Base-by-base conservation (phyloP, 37 sponge, comb jelly and placozoan species). In the Cliona cf. orientalis region DNA sequence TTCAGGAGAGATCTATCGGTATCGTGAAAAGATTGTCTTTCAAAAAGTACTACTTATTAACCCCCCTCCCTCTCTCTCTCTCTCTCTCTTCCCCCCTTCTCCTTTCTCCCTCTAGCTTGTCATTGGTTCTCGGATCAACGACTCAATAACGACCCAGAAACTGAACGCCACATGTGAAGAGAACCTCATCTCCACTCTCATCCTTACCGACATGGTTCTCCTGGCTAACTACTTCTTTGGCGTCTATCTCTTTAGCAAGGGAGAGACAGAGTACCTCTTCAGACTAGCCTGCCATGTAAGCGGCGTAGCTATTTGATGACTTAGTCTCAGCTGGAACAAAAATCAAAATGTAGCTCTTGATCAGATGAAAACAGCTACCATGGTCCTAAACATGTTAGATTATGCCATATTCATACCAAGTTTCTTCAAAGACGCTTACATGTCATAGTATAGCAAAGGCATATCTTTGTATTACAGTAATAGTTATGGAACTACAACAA, bases 221-320 rank as follows among this genome's bases (percentile, higher is more conserved):
- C 37, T 85, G 17, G 34, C 34, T 17, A 58, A 72, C 65, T 91
- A 91, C 42, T 42, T 75, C 69, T 91, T 81, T 76, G 91, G 91
- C 2, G 22, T 91, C 7, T 81, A 85, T 66, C 55, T 85, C 38
- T 91, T 91, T 56, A 56, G 61, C 29, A 56, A 68, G 23, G 64
- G 70, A 19, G 91, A 85, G 58, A 78, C 71, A 3, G 91, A 85
- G 35, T 80, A 91, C 61, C 86, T 91, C 19, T 85, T 66, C 42
- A 80, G 72, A 34, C 72, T 91, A 28, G 85, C 85, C 9, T 44
- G 66, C 33, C 44, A 63, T 39, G 65, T 63, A 40, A 40, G 78
- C 62, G 63, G 29, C 12, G 23, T 26, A n/a, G 65, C 22, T 17
- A n/a, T 17, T 63, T 17, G 11, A 26, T 63, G n/a, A n/a, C n/a